These are phyloP conservation scores for Rhodinocichla rosea DNA, from an alignment of 2,113 vertebrate species.

Conservation along the genomic window DNA sequence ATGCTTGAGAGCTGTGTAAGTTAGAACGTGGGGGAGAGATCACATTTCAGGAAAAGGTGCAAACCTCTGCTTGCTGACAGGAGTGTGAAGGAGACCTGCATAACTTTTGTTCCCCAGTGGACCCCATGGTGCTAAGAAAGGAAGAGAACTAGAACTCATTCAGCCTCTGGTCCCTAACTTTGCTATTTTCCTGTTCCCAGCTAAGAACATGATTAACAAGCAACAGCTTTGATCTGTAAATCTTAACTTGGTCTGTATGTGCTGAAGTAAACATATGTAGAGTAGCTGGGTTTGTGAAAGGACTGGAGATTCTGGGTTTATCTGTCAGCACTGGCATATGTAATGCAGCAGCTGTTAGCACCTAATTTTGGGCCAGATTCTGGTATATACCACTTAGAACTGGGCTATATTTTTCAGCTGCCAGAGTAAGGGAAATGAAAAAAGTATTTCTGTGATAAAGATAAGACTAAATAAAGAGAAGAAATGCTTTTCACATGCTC, in stretches of 20 bases:
- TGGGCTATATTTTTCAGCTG: not conserved
- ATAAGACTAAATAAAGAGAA: not conserved
- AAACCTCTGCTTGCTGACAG: not conserved
- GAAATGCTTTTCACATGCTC: not conserved
- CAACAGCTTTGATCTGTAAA: not conserved
- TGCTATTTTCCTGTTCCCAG: not conserved
- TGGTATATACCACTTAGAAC: not conserved
- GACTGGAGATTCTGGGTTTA: not conserved
- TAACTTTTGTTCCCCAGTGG: not conserved
- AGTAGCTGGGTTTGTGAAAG: not conserved
- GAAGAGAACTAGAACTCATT: not conserved
- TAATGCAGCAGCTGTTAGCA: not conserved
- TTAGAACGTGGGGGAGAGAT: not conserved
- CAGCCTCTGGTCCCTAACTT: not conserved
- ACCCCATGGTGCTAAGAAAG: not conserved
- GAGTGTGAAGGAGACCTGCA: rapidly evolving
- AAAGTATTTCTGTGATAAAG: not conserved
- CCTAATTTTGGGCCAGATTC: not conserved
- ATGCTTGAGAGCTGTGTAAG: not conserved
- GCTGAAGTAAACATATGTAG: not conserved
- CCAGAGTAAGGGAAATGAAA: not conserved
- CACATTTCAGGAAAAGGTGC: not conserved
- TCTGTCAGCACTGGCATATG: not conserved
- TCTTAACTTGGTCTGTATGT: not conserved
- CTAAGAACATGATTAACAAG: not conserved